These are phyloP conservation scores for Bovichtus variegatus DNA, from an alignment of 2,797 vertebrate genomes.

Conservation along the genomic window DNA sequence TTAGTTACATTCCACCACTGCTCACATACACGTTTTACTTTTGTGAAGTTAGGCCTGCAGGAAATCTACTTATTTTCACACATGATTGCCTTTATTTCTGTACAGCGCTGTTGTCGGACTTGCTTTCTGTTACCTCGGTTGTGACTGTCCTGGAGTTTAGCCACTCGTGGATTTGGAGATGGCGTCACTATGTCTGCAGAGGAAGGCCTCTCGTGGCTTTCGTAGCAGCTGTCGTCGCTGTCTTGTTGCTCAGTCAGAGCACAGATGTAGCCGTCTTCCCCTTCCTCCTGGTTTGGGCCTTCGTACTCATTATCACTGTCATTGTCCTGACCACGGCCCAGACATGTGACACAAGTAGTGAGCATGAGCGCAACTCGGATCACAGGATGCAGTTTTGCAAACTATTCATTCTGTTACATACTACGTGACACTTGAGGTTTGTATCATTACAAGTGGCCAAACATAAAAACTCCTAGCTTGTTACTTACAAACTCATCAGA, in stretches of 20 bases:
- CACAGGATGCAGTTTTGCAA: neutral
- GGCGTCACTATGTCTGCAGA: neutral
- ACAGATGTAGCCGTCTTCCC: neutral
- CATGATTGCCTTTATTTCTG: neutral
- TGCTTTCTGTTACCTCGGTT: slow-evolving; percentile 37
- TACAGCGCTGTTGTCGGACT: neutral
- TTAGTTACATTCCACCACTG: too few species aligned
- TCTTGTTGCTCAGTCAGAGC: neutral
- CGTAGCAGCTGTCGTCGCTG: neutral
- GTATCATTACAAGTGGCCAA: neutral
- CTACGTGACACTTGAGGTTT: neutral
- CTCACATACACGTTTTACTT: neutral
- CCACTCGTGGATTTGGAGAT: accelerated
- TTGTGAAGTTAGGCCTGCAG: too few species aligned
- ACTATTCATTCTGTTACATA: neutral
- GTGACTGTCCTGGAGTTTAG: neutral
- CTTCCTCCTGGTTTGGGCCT: neutral
- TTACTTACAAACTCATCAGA: slow-evolving; percentile 63
- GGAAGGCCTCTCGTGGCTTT: neutral
- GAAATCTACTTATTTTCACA: neutral
- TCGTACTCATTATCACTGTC: slow-evolving; percentile 38
- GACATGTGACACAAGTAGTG: neutral
- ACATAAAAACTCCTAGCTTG: neutral
- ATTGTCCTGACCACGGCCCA: slow-evolving; percentile 34
- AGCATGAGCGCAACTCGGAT: neutral